Conservation (phyloP, 2,797 vertebrate species). For the Clarias fuscus region DNA sequence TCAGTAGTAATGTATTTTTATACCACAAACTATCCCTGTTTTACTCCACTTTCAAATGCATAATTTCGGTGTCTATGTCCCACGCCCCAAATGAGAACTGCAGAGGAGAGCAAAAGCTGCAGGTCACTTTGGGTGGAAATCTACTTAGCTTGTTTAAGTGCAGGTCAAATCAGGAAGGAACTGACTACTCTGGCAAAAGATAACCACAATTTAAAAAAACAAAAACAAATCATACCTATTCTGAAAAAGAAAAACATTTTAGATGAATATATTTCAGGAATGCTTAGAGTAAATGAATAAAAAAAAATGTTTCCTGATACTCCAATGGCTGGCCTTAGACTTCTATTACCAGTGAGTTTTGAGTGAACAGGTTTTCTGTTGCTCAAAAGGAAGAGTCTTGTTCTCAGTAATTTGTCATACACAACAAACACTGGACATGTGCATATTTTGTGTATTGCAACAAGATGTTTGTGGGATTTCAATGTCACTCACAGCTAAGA, state of each 20-base stretch:
- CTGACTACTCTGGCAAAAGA: background rate
- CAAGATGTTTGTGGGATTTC: constrained; percentile 30
- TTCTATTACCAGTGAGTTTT: background rate
- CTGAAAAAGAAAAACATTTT: background rate
- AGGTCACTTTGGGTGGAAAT: too few species aligned
- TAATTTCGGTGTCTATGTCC: too few species aligned
- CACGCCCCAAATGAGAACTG: too few species aligned
- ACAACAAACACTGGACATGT: background rate
- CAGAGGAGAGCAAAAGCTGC: too few species aligned
- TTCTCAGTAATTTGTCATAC: constrained; percentile 8
- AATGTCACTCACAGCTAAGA: constrained; percentile 79
- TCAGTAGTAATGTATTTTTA: too few species aligned
- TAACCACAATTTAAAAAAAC: background rate
- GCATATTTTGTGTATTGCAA: constrained; percentile 7
- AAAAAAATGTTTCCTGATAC: background rate
- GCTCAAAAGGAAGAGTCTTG: constrained; percentile 5
- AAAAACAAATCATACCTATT: background rate
- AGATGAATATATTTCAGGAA: background rate
- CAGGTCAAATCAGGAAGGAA: background rate
- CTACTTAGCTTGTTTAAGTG: too few species aligned
- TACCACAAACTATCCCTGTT: too few species aligned
- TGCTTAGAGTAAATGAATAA: background rate
- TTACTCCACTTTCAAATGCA: too few species aligned
- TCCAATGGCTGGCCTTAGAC: background rate
- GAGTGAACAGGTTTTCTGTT: background rate